These are phyloP conservation scores for Coilia nasus DNA, from an alignment of 2,797 vertebrate species.

Conservation along the genomic window DNA sequence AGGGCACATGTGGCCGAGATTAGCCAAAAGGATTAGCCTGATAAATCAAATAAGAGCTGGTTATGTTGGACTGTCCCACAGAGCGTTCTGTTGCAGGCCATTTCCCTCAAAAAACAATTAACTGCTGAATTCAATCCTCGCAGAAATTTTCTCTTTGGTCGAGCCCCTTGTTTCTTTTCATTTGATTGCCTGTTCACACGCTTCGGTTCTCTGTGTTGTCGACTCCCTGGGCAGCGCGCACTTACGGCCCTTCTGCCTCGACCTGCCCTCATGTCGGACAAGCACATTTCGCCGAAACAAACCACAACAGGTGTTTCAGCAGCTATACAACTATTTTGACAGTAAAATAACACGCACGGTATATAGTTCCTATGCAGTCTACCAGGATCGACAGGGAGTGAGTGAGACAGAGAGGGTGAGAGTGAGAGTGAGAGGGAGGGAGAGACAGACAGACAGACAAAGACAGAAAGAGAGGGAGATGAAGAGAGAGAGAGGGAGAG, in stretches of 20 bases:
- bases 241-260: not conserved
- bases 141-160: not conserved
- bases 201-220: not conserved
- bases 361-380: not conserved
- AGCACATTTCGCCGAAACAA: not conserved
- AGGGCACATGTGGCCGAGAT: not conserved
- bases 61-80: slow-evolving; percentile 19
- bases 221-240: not conserved
- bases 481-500: not conserved
- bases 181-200: slow-evolving; percentile 24
- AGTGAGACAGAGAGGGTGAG: not conserved
- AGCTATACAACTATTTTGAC: slow-evolving; percentile 15
- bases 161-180: slow-evolving; percentile 6
- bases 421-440: no score
- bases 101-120: slow-evolving; percentile 24
- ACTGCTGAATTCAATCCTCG: slow-evolving; percentile 8
- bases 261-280: not conserved
- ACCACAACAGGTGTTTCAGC: slow-evolving; percentile 22
- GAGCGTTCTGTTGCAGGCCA: slow-evolving; percentile 6
- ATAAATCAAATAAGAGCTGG: slow-evolving; percentile 19
- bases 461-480: no score
- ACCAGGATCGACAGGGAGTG: not conserved
- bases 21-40: slow-evolving; percentile 20
- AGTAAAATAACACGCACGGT: slow-evolving; percentile 14
- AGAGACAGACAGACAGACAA: no score